Evolutionary conservation across 2,113 vertebrate genomes (phyloP), one percentile per base, ranked within the genome.

Genomic region (Bostrychus sinensis): DNA sequence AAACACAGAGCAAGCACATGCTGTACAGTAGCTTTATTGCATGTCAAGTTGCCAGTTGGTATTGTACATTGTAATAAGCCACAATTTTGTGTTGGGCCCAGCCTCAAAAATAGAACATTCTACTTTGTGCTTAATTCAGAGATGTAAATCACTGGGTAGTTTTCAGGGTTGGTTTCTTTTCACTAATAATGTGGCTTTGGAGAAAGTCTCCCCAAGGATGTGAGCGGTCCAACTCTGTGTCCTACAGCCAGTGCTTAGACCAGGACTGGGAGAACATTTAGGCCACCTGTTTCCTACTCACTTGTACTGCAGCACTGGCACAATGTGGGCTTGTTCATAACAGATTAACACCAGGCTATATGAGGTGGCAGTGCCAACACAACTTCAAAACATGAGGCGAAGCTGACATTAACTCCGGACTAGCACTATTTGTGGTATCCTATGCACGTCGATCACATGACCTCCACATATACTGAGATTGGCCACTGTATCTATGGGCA

Each of bases 391-490:
- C 91, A 79, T n/a, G 41, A 88, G 80, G 74, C 72, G 75, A 79
- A 80, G 69, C 32, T 46, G 77, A 83, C 70, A 83, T 89, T 89
- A 84, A 89, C 77, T 54, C 68, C 39, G 90, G 77, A 5, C 1
- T 38, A 83, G 80, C 89, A 80, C 90, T 91, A 82, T 86, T 78
- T 86, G 90, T 87, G 91, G 84, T 85, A 95, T 95, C 91, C 76
- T 22, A 90, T 84, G 91, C 89, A 94, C 93, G 92, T 93, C 94
- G 94, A 94, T 94, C 91, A 87, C 83, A 89, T 94, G 92, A 94
- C 93, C 92, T 90, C 92, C 86, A 88, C 87, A 79, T 88, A 92
- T 91, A 82, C 69, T 73, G 72, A 83, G 89, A 91, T 93, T 91
- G 89, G 78, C 88, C 88, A 87, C 91, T 87, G 88, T 92, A 87